A percentile compares a stretch with the other conserved stretches of the same genome.
phyloP scores from a whole-genome alignment of 2,888 invertebrate species.

The Pandemis cinnamomeana region DNA sequence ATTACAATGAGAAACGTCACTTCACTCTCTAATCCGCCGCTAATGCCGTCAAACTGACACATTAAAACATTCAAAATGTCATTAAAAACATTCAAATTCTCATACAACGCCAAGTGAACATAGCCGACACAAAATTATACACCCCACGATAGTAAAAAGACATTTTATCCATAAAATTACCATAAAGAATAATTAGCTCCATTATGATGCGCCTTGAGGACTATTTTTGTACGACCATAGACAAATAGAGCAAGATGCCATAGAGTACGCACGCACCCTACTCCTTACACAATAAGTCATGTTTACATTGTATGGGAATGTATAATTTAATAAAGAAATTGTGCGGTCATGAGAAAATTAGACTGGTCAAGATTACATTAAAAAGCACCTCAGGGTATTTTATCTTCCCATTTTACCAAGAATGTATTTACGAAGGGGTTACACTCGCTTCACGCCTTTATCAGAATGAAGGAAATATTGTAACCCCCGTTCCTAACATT shows the following conservation, averaged over 20 bases:
- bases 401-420: conserved; percentile 22
- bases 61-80: conserved; percentile 59
- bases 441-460: conserved; percentile 26
- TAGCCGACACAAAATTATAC: conserved; percentile 65
- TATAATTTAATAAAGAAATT: conserved; percentile 79
- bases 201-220: conserved; percentile 79
- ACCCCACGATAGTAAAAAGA: conserved; percentile 64
- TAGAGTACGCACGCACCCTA: conserved; percentile 55
- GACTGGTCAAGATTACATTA: conserved; percentile 65
- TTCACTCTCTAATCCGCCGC: conserved; percentile 45
- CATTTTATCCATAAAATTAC: conserved; percentile 73
- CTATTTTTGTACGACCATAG: conserved; percentile 52
- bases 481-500: not conserved
- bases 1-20: conserved; percentile 29
- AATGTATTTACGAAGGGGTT: conserved; percentile 5
- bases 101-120: conserved; percentile 64
- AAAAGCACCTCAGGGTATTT: conserved; percentile 6
- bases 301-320: conserved; percentile 82
- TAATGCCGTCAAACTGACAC: conserved; percentile 68
- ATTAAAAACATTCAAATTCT: conserved; percentile 59
- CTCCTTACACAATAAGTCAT: conserved; percentile 62
- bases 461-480: not conserved
- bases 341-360: conserved; percentile 77
- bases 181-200: conserved; percentile 79
- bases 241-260: conserved; percentile 52